phyloP scores from a whole-genome alignment of 2,113 vertebrate genomes.

The Nesoenas mayeri region DNA sequence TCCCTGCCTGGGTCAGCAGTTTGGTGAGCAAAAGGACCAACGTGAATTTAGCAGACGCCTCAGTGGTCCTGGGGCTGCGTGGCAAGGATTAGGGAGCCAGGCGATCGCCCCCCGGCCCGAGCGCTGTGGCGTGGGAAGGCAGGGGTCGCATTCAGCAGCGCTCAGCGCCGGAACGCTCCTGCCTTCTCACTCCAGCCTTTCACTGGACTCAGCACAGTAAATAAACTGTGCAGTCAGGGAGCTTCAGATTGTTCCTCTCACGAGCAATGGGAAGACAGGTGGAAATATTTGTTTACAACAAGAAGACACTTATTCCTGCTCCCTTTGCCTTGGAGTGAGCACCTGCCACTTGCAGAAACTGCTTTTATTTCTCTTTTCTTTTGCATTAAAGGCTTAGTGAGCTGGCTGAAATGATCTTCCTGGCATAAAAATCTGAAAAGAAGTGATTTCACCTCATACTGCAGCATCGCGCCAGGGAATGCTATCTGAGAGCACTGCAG shows the following conservation, averaged over 20 bases:
- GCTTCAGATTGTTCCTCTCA: conserved; percentile 4
- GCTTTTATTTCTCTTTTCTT: not conserved
- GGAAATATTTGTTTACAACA: conserved; percentile 24
- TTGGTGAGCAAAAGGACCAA: not conserved
- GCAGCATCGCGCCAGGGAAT: not conserved
- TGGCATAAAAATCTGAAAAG: not conserved
- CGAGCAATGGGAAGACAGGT: not conserved
- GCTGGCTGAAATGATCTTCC: not conserved
- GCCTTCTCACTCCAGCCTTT: conserved; percentile 51
- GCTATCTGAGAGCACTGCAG: not conserved
- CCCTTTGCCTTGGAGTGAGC: not conserved
- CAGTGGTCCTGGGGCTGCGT: not conserved
- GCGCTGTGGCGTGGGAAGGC: conserved; percentile 37
- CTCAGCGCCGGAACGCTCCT: conserved; percentile 59
- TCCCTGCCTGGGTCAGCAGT: not conserved
- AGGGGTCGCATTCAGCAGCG: conserved; percentile 39
- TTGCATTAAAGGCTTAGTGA: not conserved
- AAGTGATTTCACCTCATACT: not conserved
- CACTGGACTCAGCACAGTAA: conserved; percentile 67
- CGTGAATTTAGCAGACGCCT: not conserved
- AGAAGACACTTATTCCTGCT: not conserved
- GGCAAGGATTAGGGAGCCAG: not conserved
- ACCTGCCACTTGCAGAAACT: conserved; percentile 17
- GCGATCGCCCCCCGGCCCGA: not conserved
- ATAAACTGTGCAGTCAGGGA: conserved; percentile 43